Evolutionary conservation across 2,113 vertebrate genomes (phyloP).

Genomic region (Amazona vittata): DNA sequence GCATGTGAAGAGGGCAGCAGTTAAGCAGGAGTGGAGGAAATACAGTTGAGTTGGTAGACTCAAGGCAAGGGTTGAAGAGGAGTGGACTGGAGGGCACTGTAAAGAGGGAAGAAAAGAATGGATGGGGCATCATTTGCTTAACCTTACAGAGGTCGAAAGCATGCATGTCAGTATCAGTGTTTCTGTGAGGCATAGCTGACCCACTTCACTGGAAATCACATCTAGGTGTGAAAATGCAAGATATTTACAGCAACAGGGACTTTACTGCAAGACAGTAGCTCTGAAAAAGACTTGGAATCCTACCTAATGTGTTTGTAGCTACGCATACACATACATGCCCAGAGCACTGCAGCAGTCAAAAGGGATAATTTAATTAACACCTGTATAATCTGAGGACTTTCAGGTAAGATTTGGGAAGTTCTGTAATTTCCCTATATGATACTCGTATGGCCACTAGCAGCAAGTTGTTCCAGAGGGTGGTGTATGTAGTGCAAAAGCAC

Average conservation of each 20-base stretch:
- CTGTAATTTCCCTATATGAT: neutral
- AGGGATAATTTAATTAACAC: neutral
- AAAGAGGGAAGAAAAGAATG: too few species aligned
- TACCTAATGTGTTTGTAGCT: neutral
- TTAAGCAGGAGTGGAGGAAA: too few species aligned
- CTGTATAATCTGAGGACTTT: neutral
- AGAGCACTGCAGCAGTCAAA: neutral
- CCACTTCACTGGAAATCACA: neutral
- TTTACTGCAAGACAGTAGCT: neutral
- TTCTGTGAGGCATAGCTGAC: neutral
- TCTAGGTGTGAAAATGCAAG: neutral
- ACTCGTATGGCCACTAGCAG: neutral
- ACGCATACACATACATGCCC: neutral
- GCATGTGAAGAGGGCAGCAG: fast-evolving
- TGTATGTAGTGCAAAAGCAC: fast-evolving
- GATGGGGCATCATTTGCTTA: neutral
- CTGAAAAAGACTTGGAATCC: neutral
- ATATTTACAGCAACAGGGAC: neutral
- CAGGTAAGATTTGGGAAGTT: neutral
- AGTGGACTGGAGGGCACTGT: neutral
- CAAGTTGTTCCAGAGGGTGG: neutral
- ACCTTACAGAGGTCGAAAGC: neutral
- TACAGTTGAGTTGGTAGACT: too few species aligned
- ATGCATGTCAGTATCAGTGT: fast-evolving
- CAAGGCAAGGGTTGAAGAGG: neutral